phyloP scores from a whole-genome alignment of 1,140 invertebrate genomes.

The Papilio glaucus region DNA sequence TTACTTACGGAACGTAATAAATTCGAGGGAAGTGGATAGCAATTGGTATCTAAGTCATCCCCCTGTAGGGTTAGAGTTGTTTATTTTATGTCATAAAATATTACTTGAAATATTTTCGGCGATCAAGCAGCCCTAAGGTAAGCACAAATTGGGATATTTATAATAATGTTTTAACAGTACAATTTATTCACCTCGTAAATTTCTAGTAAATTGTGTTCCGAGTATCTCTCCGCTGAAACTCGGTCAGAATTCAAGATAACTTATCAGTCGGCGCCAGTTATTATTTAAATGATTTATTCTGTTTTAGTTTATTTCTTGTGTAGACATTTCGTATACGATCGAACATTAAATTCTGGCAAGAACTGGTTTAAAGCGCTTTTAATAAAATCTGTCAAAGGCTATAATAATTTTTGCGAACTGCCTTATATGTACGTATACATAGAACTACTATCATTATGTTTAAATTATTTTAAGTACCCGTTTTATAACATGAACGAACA shows the following conservation, averaged over 20 bases:
- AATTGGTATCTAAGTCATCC: too few relatives aligned
- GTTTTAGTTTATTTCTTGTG: background rate
- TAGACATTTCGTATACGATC: too few relatives aligned
- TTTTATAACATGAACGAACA: too few relatives aligned
- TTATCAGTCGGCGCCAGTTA: slow-evolving; percentile 1
- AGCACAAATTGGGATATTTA: slow-evolving; percentile 27
- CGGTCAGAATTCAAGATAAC: background rate
- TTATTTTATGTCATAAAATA: background rate
- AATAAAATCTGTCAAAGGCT: too few relatives aligned
- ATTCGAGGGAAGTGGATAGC: background rate
- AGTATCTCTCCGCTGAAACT: background rate
- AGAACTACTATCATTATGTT: too few relatives aligned
- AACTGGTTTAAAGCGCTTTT: too few relatives aligned
- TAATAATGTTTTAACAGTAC: slow-evolving; percentile 29
- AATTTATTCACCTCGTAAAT: slow-evolving; percentile 32
- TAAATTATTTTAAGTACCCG: too few relatives aligned
- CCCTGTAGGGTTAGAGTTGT: too few relatives aligned
- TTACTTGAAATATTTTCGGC: background rate
- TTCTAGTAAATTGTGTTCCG: background rate
- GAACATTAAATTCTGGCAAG: too few relatives aligned
- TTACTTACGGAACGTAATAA: background rate
- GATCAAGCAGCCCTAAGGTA: background rate
- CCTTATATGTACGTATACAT: too few relatives aligned
- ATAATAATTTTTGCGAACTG: too few relatives aligned
- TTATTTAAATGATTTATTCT: background rate